phyloP scores from a whole-genome alignment of 2,888 invertebrate genomes.

The Lymantria monacha region DNA sequence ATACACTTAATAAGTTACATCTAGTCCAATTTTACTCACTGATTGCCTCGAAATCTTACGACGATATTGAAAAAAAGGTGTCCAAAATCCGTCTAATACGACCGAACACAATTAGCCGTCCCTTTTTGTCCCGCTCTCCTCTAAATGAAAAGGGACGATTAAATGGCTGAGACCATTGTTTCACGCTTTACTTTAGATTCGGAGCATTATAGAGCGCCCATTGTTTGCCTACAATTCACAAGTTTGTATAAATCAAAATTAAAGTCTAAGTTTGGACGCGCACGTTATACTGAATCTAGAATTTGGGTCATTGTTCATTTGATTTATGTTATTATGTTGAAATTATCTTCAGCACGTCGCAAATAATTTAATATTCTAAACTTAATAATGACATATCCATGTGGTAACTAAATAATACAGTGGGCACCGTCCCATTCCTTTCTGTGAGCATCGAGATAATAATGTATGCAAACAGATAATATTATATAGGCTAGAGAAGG shows the following conservation, averaged over 20 bases:
- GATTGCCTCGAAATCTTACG: slow-evolving; percentile 22
- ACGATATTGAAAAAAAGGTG: slow-evolving; percentile 27
- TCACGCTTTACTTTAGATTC: slow-evolving; percentile 28
- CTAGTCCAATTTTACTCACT: slow-evolving; percentile 24
- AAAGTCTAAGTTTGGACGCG: slow-evolving; percentile 24
- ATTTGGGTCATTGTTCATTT: slow-evolving; percentile 30
- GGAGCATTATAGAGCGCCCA: slow-evolving; percentile 20
- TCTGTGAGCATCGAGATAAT: too few species aligned
- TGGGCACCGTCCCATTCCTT: too few species aligned
- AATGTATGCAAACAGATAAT: too few species aligned
- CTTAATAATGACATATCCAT: too few species aligned
- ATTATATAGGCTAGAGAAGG: too few species aligned
- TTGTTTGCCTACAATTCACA: slow-evolving; percentile 17
- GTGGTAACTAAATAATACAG: too few species aligned
- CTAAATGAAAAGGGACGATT: slow-evolving; percentile 33
- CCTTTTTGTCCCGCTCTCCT: slow-evolving; percentile 12
- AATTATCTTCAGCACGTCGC: too few species aligned
- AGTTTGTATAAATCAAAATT: slow-evolving; percentile 37
- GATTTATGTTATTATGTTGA: neutral
- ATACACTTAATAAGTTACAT: slow-evolving; percentile 8
- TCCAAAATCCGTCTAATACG: slow-evolving; percentile 26
- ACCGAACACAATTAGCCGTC: slow-evolving; percentile 43
- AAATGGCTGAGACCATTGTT: slow-evolving; percentile 45
- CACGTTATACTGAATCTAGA: slow-evolving; percentile 23
- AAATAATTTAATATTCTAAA: too few species aligned